phyloP scores from a whole-genome alignment of 2,797 vertebrate species.

The Mus spretus region DNA sequence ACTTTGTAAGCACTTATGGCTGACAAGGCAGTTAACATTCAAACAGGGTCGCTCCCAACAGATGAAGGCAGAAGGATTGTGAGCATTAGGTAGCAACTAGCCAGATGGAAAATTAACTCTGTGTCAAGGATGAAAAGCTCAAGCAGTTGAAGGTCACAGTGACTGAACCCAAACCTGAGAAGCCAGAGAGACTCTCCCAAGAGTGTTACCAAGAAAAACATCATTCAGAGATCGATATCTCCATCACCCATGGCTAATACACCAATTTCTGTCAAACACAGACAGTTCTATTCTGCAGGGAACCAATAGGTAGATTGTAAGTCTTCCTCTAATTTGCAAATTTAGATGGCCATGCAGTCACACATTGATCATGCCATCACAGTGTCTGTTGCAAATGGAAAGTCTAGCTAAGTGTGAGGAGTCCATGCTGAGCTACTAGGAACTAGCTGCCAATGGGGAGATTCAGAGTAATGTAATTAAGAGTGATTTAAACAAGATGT shows the following conservation, averaged over 20 bases:
- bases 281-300: slow-evolving; percentile 94
- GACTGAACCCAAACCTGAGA: slow-evolving; percentile 90
- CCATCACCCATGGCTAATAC: slow-evolving; percentile 89
- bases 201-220: slow-evolving; percentile 90
- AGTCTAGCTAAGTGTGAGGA: slow-evolving; percentile 96
- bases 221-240: slow-evolving; percentile 90
- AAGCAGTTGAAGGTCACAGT: slow-evolving; percentile 98
- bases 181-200: slow-evolving; percentile 92
- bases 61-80: slow-evolving; percentile 93
- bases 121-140: slow-evolving; percentile 98
- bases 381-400: slow-evolving; percentile 93
- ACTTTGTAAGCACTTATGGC: too few species aligned
- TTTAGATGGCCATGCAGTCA: slow-evolving; percentile 95
- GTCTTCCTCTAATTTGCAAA: slow-evolving; percentile 92
- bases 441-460: slow-evolving; percentile 96
- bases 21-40: too few species aligned
- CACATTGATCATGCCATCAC: slow-evolving; percentile 94
- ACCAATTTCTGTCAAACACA: slow-evolving; percentile 90
- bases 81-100: slow-evolving; percentile 96
- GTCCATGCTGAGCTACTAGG: slow-evolving; percentile 98
- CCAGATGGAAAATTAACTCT: slow-evolving; percentile 97
- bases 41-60: too few species aligned
- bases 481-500: slow-evolving; percentile 96
- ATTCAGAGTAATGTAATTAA: slow-evolving; percentile 97
- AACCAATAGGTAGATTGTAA: slow-evolving; percentile 98